These are phyloP conservation scores for Bovichtus diacanthus DNA, from an alignment of 2,797 vertebrate species.

Conservation along the genomic window DNA sequence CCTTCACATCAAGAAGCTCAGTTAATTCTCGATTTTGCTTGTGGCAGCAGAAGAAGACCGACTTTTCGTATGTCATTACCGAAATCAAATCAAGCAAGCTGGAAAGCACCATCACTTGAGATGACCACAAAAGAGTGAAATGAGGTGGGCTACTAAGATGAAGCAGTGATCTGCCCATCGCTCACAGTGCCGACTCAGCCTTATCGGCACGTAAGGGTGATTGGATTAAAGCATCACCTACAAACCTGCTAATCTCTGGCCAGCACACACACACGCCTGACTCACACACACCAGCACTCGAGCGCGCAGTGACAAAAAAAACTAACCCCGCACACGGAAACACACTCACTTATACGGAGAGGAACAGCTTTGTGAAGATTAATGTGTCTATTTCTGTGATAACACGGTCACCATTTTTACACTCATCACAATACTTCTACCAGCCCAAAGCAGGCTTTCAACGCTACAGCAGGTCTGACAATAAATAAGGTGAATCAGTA, in stretches of 20 bases:
- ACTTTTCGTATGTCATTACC: neutral
- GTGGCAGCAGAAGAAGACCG: slow-evolving; percentile 16
- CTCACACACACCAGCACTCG: neutral
- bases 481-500: neutral
- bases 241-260: slow-evolving; percentile 65
- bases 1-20: neutral
- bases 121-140: slow-evolving; percentile 30
- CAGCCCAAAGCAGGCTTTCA: slow-evolving; percentile 21
- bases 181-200: slow-evolving; percentile 68
- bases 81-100: slow-evolving; percentile 18
- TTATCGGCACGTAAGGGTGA: slow-evolving; percentile 59
- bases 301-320: neutral
- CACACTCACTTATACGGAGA: slow-evolving; percentile 24
- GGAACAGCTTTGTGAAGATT: slow-evolving; percentile 52
- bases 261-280: slow-evolving; percentile 29
- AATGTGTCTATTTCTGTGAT: slow-evolving; percentile 64
- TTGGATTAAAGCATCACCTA: slow-evolving; percentile 71
- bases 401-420: slow-evolving; percentile 56
- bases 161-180: slow-evolving; percentile 46
- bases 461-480: slow-evolving; percentile 10
- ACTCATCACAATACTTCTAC: slow-evolving; percentile 47
- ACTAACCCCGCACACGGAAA: neutral
- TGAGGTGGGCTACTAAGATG: slow-evolving; percentile 16
- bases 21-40: slow-evolving; percentile 4
- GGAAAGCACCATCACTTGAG: slow-evolving; percentile 18